Percentiles rank a stretch among this genome's conserved stretches.
These are phyloP conservation scores for Enteromius fasciolatus DNA, from an alignment of 2,797 vertebrate species.

Conservation along the genomic window DNA sequence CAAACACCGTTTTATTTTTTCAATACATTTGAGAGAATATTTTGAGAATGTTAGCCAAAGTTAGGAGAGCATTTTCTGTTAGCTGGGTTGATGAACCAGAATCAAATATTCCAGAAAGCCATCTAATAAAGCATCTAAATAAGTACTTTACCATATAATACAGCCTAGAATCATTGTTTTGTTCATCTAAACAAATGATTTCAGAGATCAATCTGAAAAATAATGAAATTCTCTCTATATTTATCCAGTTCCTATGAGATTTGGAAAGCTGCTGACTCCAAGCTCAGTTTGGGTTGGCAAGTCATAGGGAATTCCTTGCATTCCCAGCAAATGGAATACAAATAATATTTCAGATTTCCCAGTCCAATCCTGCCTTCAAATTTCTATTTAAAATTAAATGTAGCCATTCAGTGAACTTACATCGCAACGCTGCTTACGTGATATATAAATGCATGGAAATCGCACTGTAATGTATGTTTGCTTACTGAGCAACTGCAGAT, in stretches of 20 bases:
- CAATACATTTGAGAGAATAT: too few relatives aligned
- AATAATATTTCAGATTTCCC: neutral
- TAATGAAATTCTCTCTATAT: slow-evolving; percentile 10
- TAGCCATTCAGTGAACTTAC: neutral
- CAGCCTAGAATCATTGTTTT: neutral
- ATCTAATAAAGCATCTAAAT: neutral
- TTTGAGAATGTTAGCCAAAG: too few relatives aligned
- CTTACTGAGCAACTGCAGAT: slow-evolving; percentile 69
- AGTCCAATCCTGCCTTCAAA: neutral
- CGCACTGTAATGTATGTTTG: slow-evolving; percentile 59
- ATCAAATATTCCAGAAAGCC: neutral
- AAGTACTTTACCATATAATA: neutral
- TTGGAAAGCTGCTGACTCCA: slow-evolving; percentile 7
- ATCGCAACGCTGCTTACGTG: slow-evolving; percentile 50
- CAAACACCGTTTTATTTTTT: too few relatives aligned
- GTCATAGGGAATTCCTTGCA: neutral
- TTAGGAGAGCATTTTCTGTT: too few relatives aligned
- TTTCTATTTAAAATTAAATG: neutral
- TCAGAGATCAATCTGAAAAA: neutral
- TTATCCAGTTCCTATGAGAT: slow-evolving; percentile 29
- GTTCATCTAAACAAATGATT: slow-evolving; percentile 5
- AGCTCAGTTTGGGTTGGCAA: neutral
- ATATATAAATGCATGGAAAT: slow-evolving; percentile 52
- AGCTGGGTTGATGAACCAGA: neutral
- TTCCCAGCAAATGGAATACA: neutral